Percentiles rank a stretch among this genome's conserved stretches.
Conservation (phyloP, 2,888 invertebrate species). For the Netelia fuscicornis region DNA sequence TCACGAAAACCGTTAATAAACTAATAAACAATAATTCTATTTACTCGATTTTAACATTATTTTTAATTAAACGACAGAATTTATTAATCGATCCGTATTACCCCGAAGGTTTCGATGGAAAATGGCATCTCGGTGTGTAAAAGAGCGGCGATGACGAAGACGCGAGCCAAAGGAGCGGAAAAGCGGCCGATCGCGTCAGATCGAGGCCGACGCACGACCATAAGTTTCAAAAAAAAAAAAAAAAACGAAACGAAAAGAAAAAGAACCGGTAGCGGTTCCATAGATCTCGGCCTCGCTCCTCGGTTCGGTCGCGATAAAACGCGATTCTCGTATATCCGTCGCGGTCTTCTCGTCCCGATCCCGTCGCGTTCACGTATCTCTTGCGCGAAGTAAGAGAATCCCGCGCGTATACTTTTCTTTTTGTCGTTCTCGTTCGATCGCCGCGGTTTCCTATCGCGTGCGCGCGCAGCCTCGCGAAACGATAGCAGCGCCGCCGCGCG, state of each 20-base stretch:
- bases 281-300: slow-evolving; percentile 74
- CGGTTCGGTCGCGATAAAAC: slow-evolving; percentile 29
- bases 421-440: slow-evolving; percentile 34
- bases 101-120: no score
- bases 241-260: slow-evolving; percentile 50
- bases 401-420: slow-evolving; percentile 20
- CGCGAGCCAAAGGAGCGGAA: slow-evolving; percentile 28
- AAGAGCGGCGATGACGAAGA: no score
- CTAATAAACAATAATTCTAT: no score
- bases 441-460: no score
- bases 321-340: no score
- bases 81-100: neutral
- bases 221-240: neutral
- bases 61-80: neutral
- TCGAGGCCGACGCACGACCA: slow-evolving; percentile 72
- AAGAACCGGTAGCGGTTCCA: slow-evolving; percentile 82
- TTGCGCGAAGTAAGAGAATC: no score
- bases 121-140: no score
- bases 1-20: no score
- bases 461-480: slow-evolving; percentile 68
- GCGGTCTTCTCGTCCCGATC: neutral
- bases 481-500: slow-evolving; percentile 67
- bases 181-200: slow-evolving; percentile 76
- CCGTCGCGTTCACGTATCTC: neutral
- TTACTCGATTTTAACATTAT: no score